Percentiles rank a stretch among this genome's conserved stretches.
Evolutionary conservation across 2,888 invertebrate species (phyloP).

Genomic region (Taenaris catops): DNA sequence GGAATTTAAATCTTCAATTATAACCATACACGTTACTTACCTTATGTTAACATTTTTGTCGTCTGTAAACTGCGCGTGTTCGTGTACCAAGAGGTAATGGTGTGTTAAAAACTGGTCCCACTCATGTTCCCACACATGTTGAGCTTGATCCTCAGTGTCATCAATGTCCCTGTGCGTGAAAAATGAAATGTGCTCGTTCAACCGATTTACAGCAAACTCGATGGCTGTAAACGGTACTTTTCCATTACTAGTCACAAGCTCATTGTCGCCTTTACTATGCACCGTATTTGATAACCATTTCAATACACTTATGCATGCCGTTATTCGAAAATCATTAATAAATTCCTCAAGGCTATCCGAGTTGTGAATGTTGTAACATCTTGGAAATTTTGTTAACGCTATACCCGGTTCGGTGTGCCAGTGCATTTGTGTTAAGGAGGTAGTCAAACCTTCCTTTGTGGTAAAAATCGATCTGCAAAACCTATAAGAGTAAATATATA

Average conservation of each 20-base stretch:
- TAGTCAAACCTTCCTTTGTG: conserved; percentile 93
- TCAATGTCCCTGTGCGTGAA: conserved; percentile 88
- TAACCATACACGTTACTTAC: conserved; percentile 36
- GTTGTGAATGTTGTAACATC: conserved; percentile 91
- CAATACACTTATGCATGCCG: conserved; percentile 91
- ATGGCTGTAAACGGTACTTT: conserved; percentile 87
- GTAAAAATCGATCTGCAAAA: conserved; percentile 94
- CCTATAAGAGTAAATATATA: too few species aligned
- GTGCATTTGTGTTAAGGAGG: conserved; percentile 88
- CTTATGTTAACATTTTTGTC: conserved; percentile 54
- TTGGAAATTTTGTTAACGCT: conserved; percentile 89
- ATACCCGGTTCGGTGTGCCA: conserved; percentile 92
- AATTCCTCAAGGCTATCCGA: conserved; percentile 91
- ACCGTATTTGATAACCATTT: conserved; percentile 86
- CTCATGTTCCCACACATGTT: conserved; percentile 89
- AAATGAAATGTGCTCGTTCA: conserved; percentile 87
- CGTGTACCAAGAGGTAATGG: conserved; percentile 83
- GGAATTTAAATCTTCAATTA: too few species aligned
- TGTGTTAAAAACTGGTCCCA: conserved; percentile 93
- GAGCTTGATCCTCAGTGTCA: conserved; percentile 82
- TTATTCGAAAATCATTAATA: conserved; percentile 93
- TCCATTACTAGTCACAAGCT: conserved; percentile 77
- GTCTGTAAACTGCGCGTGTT: conserved; percentile 74
- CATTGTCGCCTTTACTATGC: conserved; percentile 75
- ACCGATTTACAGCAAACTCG: conserved; percentile 90